Evolutionary conservation across 1,140 invertebrate genomes (phyloP).

Genomic region (Drosophila prosaltans): DNA sequence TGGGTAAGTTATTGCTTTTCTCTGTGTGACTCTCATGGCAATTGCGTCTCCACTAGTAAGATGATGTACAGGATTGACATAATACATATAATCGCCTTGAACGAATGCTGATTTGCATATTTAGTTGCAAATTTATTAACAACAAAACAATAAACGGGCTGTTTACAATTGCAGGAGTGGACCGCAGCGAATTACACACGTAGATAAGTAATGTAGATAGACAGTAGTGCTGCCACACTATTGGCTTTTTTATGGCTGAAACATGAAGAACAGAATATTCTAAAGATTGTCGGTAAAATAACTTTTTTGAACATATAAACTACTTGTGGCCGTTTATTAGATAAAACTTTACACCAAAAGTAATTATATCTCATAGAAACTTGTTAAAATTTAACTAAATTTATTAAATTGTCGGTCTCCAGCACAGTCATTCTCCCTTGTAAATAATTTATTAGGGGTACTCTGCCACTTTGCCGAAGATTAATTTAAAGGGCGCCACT

Average conservation of each 20-base stretch:
- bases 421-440: neutral
- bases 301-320: too few relatives aligned
- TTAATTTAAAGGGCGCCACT: neutral
- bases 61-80: neutral
- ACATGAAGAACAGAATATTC: neutral
- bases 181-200: neutral
- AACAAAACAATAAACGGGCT: constrained; percentile 2
- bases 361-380: too few relatives aligned
- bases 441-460: neutral
- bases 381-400: too few relatives aligned
- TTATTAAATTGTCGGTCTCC: too few relatives aligned
- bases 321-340: too few relatives aligned
- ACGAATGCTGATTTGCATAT: neutral
- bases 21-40: constrained; percentile 9
- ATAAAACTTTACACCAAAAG: too few relatives aligned
- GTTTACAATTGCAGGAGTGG: constrained; percentile 9
- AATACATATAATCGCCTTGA: neutral
- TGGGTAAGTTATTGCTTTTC: neutral
- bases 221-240: neutral
- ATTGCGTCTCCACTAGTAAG: neutral
- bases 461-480: neutral
- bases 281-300: too few relatives aligned
- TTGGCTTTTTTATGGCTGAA: neutral
- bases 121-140: neutral
- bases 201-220: neutral